Evolutionary conservation across 2,113 vertebrate genomes (phyloP), one percentile per base, ranked within the genome.

Genomic region (Mystacornis crossleyi): DNA sequence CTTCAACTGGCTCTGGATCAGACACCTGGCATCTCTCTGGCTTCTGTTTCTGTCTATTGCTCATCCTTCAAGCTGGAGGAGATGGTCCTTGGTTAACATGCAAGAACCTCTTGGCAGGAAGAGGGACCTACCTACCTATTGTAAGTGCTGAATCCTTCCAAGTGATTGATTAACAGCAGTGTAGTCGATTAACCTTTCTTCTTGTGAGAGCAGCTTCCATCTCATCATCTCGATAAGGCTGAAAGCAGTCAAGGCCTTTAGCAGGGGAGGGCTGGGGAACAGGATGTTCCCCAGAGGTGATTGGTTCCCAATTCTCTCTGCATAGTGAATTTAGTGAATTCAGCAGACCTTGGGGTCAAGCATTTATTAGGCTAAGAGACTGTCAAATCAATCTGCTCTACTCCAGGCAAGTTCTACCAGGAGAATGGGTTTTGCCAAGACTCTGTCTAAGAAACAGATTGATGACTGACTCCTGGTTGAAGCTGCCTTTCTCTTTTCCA

Each of bases 291-390:
- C 94, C 92, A 93, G 95, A 94, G 92, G 84, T 93, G 96, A 97
- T 80, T 97, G 96, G 86, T 93, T 97, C 97, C 93, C 93, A 95
- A 42, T 97, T 95, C 93, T 95, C 93, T 84, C 81, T 96, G 95
- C 96, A 96, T 89, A 95, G 94, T 94, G 92, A 94, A 96, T 97
- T 93, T 94, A 97, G 95, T 97, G 97, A 91, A 97, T 97, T 97
- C 97, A 97, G 96, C 94, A 95, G 93, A 97, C 97, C 96, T 95
- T 14, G 89, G 91, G 97, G 97, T 97, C 97, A 97, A 62, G 79
- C 94, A 94, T 97, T 97, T 97, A 97, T 97, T 97, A 97, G 97
- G 95, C 95, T 97, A 97, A 97, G 93, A 97, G 97, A 97, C 94
- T 97, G 96, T 96, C 95, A 96, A 92, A 97, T 97, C 97, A 97